A percentile compares a stretch with the other conserved stretches of the same genome.
Evolutionary conservation across 2,113 vertebrate genomes (phyloP).

Genomic region (Gavialis gangeticus): DNA sequence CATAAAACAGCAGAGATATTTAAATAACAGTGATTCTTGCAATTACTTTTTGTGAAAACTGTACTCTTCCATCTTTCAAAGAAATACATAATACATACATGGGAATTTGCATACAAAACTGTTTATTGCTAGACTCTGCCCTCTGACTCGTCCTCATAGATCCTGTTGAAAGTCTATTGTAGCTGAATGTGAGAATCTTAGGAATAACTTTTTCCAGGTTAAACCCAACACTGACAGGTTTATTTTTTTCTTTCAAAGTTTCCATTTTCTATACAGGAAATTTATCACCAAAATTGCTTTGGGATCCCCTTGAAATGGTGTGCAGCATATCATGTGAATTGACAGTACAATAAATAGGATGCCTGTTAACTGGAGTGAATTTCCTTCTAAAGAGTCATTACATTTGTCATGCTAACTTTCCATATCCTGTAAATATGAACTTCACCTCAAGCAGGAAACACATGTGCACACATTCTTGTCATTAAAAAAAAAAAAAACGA

Average conservation of each 20-base stretch:
- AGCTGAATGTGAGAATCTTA: background rate
- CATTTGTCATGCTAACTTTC: conserved; percentile 68
- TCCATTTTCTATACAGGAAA: conserved; percentile 56
- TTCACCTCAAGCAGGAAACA: conserved; percentile 66
- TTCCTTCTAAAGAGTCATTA: conserved; percentile 70
- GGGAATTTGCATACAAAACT: background rate
- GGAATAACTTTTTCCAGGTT: background rate
- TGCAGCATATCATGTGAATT: background rate
- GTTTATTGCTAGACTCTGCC: background rate
- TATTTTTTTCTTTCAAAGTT: background rate
- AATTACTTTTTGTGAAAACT: background rate
- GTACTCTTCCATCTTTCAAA: background rate
- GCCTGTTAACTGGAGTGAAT: conserved; percentile 62
- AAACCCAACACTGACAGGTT: background rate
- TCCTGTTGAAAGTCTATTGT: background rate
- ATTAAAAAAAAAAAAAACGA: conserved; percentile 32
- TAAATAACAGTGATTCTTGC: background rate
- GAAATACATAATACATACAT: background rate
- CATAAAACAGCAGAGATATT: background rate
- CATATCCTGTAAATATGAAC: conserved; percentile 72
- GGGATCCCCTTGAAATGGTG: conserved; percentile 2
- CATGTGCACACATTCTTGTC: conserved; percentile 26
- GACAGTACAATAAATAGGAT: conserved; percentile 64
- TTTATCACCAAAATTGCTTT: background rate
- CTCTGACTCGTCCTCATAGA: no score